These are phyloP conservation scores for Trichonephila inaurata DNA, from an alignment of 1,140 invertebrate genomes.

Conservation along the genomic window DNA sequence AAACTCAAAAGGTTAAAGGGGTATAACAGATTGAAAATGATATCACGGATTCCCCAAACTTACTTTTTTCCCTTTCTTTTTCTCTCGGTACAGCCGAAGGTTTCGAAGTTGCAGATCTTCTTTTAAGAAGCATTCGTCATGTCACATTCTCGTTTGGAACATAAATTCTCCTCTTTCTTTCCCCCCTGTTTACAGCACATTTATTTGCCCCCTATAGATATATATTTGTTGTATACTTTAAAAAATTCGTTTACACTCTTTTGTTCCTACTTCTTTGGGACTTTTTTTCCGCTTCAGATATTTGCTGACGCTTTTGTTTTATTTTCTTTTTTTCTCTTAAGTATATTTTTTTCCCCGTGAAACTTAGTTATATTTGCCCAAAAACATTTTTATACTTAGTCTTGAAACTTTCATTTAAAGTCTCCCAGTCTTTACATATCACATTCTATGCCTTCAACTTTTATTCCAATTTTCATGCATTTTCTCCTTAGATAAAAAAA, in stretches of 20 bases:
- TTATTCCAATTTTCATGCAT: not conserved
- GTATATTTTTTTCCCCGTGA: not conserved
- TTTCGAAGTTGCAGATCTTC: conserved; percentile 52
- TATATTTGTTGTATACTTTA: conserved; percentile 29
- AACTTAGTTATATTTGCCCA: conserved; percentile 1
- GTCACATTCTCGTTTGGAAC: conserved; percentile 54
- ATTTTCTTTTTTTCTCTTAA: not conserved
- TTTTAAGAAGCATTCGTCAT: conserved; percentile 67
- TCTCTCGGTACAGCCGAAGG: not conserved
- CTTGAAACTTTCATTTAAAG: conserved; percentile 25
- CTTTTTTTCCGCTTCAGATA: conserved; percentile 11
- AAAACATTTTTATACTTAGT: not conserved
- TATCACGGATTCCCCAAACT: conserved; percentile 60
- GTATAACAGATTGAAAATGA: conserved; percentile 71
- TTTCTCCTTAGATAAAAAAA: not conserved
- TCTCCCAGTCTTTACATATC: not conserved
- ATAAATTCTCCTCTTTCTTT: conserved; percentile 46
- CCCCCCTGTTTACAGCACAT: conserved; percentile 15
- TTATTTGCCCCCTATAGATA: conserved; percentile 34
- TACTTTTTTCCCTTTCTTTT: not conserved
- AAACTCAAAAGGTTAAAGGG: conserved; percentile 48
- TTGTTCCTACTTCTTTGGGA: not conserved
- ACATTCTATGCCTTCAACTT: not conserved
- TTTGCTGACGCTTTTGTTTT: conserved; percentile 31
- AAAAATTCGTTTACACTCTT: conserved; percentile 37